Evolutionary conservation across 64 coral and sea anemone species (phyloP).

Genomic region (Pocillopora verrucosa): DNA sequence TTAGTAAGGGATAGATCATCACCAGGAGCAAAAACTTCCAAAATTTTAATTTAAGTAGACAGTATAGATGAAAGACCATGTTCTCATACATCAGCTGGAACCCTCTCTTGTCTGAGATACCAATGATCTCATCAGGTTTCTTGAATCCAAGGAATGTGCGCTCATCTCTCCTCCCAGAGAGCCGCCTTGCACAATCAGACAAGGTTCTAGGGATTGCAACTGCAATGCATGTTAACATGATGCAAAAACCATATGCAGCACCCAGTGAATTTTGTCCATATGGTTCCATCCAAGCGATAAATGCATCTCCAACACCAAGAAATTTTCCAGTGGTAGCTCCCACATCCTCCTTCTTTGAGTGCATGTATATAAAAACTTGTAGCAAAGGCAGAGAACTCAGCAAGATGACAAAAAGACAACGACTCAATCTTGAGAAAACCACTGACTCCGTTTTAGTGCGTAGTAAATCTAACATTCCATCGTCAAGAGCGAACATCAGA

Average conservation of each 20-base stretch:
- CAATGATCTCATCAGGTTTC: conserved; percentile 74
- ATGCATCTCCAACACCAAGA: conserved; percentile 66
- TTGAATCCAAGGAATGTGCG: conserved; percentile 88
- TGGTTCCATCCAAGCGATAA: conserved; percentile 54
- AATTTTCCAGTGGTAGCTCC: conserved; percentile 44
- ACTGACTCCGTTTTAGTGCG: conserved; percentile 66
- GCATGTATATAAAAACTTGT: conserved; percentile 66
- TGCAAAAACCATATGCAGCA: conserved; percentile 75
- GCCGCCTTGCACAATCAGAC: conserved; percentile 78
- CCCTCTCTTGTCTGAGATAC: conserved; percentile 65
- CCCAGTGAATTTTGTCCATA: conserved; percentile 34
- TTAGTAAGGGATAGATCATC: conserved; percentile 55
- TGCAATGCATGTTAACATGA: conserved; percentile 72
- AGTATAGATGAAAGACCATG: conserved; percentile 96
- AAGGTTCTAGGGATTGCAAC: conserved; percentile 91
- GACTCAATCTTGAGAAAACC: conserved; percentile 62
- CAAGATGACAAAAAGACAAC: conserved; percentile 82
- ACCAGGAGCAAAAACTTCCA: conserved; percentile 92
- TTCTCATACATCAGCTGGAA: conserved; percentile 97
- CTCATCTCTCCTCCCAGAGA: conserved; percentile 87
- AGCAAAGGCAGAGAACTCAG: conserved; percentile 70
- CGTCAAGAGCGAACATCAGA: conserved; percentile 65
- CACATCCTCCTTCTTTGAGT: conserved; percentile 67
- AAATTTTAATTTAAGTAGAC: conserved; percentile 61
- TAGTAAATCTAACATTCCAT: conserved; percentile 64